These are phyloP conservation scores for Papilio polytes DNA, from an alignment of 1,140 invertebrate genomes.

Conservation along the genomic window DNA sequence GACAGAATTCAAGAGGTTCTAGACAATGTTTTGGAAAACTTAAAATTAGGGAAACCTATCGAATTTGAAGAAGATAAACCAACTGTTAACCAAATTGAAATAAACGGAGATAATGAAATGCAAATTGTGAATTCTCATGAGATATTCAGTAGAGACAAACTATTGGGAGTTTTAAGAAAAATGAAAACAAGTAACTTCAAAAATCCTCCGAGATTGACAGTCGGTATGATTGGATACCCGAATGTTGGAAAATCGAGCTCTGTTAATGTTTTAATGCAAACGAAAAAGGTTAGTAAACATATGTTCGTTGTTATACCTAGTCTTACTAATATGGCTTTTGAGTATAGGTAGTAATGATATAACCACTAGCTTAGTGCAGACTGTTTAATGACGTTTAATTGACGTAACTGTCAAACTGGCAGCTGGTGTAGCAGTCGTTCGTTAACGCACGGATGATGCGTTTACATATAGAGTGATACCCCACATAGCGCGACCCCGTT, in stretches of 20 bases:
- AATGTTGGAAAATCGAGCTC: slow-evolving; percentile 99
- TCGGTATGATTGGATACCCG: slow-evolving; percentile 98
- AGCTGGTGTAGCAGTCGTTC: too few species aligned
- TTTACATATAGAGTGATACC: too few species aligned
- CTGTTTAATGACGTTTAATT: too few species aligned
- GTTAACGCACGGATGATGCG: too few species aligned
- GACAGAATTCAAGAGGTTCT: slow-evolving; percentile 80
- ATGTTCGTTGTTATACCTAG: too few species aligned
- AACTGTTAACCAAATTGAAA: slow-evolving; percentile 39
- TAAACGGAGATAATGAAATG: slow-evolving; percentile 37
- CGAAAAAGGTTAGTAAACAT: slow-evolving; percentile 91
- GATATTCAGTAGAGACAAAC: slow-evolving; percentile 85
- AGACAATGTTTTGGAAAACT: slow-evolving; percentile 75
- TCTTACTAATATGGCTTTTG: too few species aligned
- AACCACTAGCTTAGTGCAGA: too few species aligned
- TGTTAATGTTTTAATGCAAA: slow-evolving; percentile 95
- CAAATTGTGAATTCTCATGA: slow-evolving; percentile 72
- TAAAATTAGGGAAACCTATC: slow-evolving; percentile 66
- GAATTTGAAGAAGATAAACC: slow-evolving; percentile 47
- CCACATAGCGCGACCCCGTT: too few species aligned
- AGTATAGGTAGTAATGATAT: too few species aligned
- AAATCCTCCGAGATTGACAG: slow-evolving; percentile 87
- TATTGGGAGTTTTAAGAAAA: slow-evolving; percentile 88
- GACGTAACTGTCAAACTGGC: too few species aligned
- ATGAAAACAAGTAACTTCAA: slow-evolving; percentile 86